Percentiles rank a stretch among this genome's conserved stretches.
These are phyloP conservation scores for Orientallactaga sibirica DNA, from an alignment of 2,797 vertebrate species.

Conservation along the genomic window DNA sequence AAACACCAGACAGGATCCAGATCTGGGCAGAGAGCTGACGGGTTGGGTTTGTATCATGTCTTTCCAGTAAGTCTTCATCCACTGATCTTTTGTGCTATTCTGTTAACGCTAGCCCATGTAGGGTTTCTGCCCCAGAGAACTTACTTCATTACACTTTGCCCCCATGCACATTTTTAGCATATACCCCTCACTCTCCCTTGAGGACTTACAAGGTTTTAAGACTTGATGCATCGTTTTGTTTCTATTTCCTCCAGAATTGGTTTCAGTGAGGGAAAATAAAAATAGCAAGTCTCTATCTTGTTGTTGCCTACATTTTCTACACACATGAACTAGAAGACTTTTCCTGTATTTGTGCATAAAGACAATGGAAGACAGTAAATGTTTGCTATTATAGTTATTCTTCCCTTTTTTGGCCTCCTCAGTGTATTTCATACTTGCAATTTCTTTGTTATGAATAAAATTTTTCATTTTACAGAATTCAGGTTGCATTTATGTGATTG, in stretches of 20 bases:
- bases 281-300: background rate
- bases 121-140: too few species aligned
- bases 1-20: background rate
- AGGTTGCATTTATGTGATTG: background rate
- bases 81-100: background rate
- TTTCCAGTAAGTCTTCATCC: background rate
- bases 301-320: background rate
- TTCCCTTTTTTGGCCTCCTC: background rate
- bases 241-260: constrained; percentile 3
- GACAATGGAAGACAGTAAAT: background rate
- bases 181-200: background rate
- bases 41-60: background rate
- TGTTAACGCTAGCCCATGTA: background rate
- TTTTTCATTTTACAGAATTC: constrained; percentile 54
- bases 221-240: background rate
- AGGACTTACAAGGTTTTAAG: background rate
- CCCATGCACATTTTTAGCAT: background rate
- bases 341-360: background rate
- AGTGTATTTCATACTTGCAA: constrained; percentile 38
- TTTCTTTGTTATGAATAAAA: constrained; percentile 35
- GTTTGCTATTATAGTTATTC: background rate
- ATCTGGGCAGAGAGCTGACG: background rate
- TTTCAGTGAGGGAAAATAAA: constrained; percentile 17
- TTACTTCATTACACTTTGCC: background rate
- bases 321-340: background rate